phyloP scores from a whole-genome alignment of 2,797 vertebrate species.

The Paratrypauchen microcephalus region DNA sequence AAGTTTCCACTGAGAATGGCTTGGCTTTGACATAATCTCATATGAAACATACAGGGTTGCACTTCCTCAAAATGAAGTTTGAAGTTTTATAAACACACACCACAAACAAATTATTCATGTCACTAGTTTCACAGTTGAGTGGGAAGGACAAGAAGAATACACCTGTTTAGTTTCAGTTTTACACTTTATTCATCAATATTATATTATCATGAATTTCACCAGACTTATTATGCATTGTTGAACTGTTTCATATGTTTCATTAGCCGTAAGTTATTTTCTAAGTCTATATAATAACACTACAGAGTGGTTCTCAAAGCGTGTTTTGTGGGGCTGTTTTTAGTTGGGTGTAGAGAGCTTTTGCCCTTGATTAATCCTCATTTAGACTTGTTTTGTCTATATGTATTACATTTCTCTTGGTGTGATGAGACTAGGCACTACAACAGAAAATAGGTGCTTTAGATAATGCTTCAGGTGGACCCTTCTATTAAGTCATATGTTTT shows the following conservation, averaged over 20 bases:
- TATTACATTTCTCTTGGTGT: constrained; percentile 10
- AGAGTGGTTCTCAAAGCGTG: no score
- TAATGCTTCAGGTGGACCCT: constrained; percentile 35
- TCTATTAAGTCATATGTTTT: constrained; percentile 47
- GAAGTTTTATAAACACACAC: constrained; percentile 46
- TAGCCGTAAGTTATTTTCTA: no score
- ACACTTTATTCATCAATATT: background rate
- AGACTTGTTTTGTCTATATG: background rate
- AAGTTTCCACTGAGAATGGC: constrained; percentile 62
- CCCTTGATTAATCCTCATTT: background rate
- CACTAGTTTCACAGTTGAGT: constrained; percentile 22
- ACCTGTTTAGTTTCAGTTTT: constrained; percentile 35
- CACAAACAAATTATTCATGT: constrained; percentile 63
- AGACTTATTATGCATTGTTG: background rate
- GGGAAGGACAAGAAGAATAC: constrained; percentile 32
- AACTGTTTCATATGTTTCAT: no score
- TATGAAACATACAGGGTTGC: constrained; percentile 46
- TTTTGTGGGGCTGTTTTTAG: no score
- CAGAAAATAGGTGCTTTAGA: constrained; percentile 28
- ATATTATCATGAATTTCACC: background rate
- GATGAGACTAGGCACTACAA: constrained; percentile 14
- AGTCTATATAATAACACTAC: no score
- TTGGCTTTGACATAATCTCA: constrained; percentile 37
- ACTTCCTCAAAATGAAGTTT: constrained; percentile 57
- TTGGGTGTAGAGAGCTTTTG: background rate